Evolutionary conservation across 2,888 invertebrate genomes (phyloP).

Genomic region (Stegana nigrithorax): DNA sequence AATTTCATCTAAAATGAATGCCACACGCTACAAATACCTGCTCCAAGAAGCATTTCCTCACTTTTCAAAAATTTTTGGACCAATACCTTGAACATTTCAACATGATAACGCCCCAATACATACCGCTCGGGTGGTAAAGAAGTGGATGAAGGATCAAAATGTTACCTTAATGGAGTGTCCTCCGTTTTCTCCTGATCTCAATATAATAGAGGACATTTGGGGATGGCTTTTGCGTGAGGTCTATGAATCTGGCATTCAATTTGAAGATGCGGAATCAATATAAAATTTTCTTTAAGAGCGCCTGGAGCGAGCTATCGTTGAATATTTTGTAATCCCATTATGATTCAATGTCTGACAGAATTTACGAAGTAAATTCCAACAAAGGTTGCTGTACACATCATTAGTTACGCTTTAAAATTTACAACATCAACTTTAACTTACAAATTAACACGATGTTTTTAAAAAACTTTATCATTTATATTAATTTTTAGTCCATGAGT

Average conservation of each 20-base stretch:
- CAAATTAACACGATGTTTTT: neutral
- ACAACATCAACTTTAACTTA: no score
- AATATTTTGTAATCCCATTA: neutral
- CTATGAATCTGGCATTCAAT: slow-evolving; percentile 23
- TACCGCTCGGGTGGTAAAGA: slow-evolving; percentile 25
- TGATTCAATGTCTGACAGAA: neutral
- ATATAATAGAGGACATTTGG: slow-evolving; percentile 24
- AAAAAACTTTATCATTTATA: neutral
- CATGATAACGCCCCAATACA: neutral
- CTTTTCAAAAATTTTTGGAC: slow-evolving; percentile 22
- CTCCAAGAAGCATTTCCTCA: slow-evolving; percentile 27
- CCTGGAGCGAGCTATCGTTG: neutral
- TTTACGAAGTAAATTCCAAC: neutral
- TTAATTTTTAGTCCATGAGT: neutral
- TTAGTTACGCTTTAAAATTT: neutral
- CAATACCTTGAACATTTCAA: no score
- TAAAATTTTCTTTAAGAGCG: neutral
- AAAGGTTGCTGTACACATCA: neutral
- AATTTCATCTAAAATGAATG: slow-evolving; percentile 26
- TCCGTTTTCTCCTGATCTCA: slow-evolving; percentile 26
- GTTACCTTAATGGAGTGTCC: slow-evolving; percentile 20
- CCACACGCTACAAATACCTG: slow-evolving; percentile 21
- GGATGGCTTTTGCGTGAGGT: slow-evolving; percentile 19
- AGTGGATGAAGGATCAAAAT: slow-evolving; percentile 28
- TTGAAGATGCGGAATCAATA: slow-evolving; percentile 1